A percentile compares a stretch with the other conserved stretches of the same genome.
phyloP scores from a whole-genome alignment of 2,113 vertebrate genomes.

The Platysteira castanea region DNA sequence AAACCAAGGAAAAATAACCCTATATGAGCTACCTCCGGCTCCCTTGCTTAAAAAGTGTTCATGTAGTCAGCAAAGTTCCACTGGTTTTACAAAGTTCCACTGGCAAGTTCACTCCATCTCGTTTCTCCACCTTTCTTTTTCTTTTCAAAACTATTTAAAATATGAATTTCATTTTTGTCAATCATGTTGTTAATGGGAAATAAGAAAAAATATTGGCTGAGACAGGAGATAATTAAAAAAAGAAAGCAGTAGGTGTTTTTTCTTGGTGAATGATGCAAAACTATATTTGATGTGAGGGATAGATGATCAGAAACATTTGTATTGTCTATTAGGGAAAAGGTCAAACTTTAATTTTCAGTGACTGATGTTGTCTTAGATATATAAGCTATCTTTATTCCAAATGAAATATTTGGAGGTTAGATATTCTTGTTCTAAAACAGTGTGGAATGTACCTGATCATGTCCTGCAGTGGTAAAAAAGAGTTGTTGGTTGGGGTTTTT shows the following conservation, averaged over 20 bases:
- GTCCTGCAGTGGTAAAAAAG: not conserved
- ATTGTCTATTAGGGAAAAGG: not conserved
- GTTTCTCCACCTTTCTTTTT: not conserved
- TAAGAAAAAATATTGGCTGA: not conserved
- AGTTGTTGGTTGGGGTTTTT: accelerated
- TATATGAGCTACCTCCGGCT: not conserved
- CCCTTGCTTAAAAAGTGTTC: not conserved
- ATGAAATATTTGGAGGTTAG: not conserved
- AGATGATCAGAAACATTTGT: not conserved
- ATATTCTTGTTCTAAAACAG: not conserved
- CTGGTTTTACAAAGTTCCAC: not conserved
- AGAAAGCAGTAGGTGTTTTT: not conserved
- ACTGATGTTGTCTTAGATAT: not conserved
- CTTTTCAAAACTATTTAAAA: not conserved
- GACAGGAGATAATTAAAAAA: not conserved
- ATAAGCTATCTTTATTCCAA: not conserved
- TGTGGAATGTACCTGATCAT: not conserved
- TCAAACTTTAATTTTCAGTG: not conserved
- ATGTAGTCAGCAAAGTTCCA: not conserved
- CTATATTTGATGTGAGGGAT: not conserved
- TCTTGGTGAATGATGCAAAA: not conserved
- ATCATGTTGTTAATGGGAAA: not conserved
- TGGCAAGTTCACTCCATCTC: not conserved
- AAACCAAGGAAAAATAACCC: not conserved
- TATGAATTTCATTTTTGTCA: not conserved